A percentile compares a stretch with the other conserved stretches of the same genome.
These are phyloP conservation scores for Nomada goodeniana DNA, from an alignment of 2,888 invertebrate genomes.

Conservation along the genomic window DNA sequence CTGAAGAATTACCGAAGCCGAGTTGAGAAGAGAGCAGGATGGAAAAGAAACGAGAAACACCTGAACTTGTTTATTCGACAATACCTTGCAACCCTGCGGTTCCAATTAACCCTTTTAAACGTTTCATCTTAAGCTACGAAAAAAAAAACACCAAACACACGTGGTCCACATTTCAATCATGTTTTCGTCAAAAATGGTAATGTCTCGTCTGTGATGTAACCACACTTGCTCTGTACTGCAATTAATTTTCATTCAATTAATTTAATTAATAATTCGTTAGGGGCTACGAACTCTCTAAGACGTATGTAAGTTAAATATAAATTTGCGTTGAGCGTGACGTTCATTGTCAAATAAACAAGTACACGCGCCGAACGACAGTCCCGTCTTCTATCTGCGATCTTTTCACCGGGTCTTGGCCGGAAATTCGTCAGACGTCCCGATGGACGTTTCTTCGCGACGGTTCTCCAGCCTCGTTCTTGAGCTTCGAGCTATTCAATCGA, in stretches of 20 bases:
- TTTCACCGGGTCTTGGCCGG: not conserved
- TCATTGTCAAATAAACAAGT: not conserved
- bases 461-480: constrained; percentile 16
- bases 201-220: too few species aligned
- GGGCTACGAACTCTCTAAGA: not conserved
- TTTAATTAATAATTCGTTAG: constrained; percentile 13
- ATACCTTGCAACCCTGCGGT: constrained; percentile 12
- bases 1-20: constrained; percentile 13
- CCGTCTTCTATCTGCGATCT: not conserved
- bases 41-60: not conserved
- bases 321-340: constrained; percentile 5
- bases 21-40: not conserved
- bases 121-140: not conserved
- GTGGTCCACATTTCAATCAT: too few species aligned
- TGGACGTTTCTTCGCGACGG: constrained; percentile 33
- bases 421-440: constrained; percentile 29
- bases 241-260: too few species aligned
- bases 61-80: not conserved
- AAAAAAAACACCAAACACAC: not conserved
- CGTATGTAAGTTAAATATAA: not conserved
- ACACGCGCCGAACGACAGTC: not conserved
- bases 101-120: constrained; percentile 40
- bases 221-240: too few species aligned
- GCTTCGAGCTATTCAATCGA: constrained; percentile 35
- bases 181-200: too few species aligned